These are phyloP conservation scores for Pelvicachromis taeniatus DNA, from an alignment of 2,113 vertebrate genomes.

Conservation along the genomic window DNA sequence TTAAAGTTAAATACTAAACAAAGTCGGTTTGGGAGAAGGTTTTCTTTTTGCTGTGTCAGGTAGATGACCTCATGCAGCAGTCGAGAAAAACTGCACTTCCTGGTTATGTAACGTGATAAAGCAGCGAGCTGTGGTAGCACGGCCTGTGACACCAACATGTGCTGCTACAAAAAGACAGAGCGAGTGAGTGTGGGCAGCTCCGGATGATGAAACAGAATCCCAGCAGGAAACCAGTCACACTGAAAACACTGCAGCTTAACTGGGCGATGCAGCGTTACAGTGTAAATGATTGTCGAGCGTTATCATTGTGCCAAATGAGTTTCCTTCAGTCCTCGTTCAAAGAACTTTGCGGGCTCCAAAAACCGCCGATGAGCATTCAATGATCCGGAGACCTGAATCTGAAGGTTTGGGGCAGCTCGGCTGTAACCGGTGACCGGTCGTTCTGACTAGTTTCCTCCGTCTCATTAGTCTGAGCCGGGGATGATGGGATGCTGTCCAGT, in stretches of 20 bases:
- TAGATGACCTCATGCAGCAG: neutral
- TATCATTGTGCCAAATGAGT: neutral
- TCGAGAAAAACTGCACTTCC: neutral
- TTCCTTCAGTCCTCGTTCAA: neutral
- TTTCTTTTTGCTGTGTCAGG: neutral
- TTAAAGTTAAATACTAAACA: neutral
- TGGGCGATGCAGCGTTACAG: neutral
- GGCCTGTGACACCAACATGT: neutral
- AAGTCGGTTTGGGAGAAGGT: neutral
- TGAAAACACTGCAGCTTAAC: neutral
- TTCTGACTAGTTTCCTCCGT: neutral
- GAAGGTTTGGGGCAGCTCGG: neutral
- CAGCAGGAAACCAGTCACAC: neutral
- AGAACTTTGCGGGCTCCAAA: neutral
- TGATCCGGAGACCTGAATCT: neutral
- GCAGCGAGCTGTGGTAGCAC: neutral
- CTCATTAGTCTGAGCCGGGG: neutral
- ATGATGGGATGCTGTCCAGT: neutral
- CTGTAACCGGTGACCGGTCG: neutral
- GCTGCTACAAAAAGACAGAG: neutral
- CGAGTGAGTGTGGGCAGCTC: neutral
- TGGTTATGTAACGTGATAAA: neutral
- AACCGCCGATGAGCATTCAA: neutral
- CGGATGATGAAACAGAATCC: neutral
- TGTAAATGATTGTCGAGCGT: neutral